Evolutionary conservation across 2,888 invertebrate genomes (phyloP), one percentile per base, ranked within the genome.

Genomic region (Gonocerus acuteangulatus): DNA sequence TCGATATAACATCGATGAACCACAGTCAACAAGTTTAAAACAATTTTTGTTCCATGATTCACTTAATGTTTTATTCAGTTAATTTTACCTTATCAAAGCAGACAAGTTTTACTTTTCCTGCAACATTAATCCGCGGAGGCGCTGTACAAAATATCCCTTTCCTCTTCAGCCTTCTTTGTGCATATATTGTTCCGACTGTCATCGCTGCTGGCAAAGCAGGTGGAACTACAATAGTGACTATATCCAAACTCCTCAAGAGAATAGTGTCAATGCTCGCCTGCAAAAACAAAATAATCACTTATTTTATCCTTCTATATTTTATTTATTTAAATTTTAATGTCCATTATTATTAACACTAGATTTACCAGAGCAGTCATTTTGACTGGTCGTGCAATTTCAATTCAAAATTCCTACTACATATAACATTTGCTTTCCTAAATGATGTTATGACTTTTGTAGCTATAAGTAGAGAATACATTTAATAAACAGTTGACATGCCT

Each of bases 41-140:
- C n/a, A n/a, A n/a, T n/a, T n/a, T n/a, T n/a, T n/a, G n/a, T n/a
- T n/a, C n/a, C n/a, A n/a, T n/a, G n/a, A n/a, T n/a, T n/a, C n/a
- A n/a, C n/a, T n/a, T n/a, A n/a, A n/a, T n/a, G n/a, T n/a, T n/a
- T n/a, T n/a, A n/a, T n/a, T n/a, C n/a, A n/a, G n/a, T n/a, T n/a
- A n/a, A n/a, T n/a, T n/a, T 69, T 72, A 89, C 89, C 84, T 92
- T 93, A 75, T 93, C 93, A 74, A 93, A 93, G 74, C 91, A 92
- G 72, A 90, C 84, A 67, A 86, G 80, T 73, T 89, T 86, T 51
- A 89, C 76, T 72, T 87, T 87, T 1, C 89, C 89, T 68, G 85
- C 84, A 36, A 89, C 83, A 68, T 88, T 86, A 67, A 89, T 89
- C 52, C 85, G 80, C 1, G 84, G 82, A 27, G 87, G 87, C 58